Percentiles rank a stretch among this genome's conserved stretches.
Conservation (phyloP, 1,140 invertebrate species). For the Drosophila insularis region DNA sequence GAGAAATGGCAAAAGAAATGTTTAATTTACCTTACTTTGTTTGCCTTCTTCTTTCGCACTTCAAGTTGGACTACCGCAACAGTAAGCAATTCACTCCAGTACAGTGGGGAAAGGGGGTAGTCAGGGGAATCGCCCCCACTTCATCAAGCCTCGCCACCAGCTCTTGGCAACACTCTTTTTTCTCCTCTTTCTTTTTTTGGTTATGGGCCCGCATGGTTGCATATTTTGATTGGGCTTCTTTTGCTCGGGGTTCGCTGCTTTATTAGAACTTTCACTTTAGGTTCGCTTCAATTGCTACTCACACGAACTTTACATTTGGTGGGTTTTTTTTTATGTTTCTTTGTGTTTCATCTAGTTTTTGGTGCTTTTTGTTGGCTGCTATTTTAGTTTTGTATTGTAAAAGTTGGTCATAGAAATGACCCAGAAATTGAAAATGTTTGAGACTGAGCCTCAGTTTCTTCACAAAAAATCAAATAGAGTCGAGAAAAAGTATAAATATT, state of each 20-base stretch:
- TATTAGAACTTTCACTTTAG: slow-evolving; percentile 81
- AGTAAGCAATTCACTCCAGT: slow-evolving; percentile 16
- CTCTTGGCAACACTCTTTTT: slow-evolving; percentile 1
- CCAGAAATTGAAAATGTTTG: slow-evolving; percentile 53
- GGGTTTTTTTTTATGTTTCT: slow-evolving; percentile 13
- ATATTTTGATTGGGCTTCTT: slow-evolving; percentile 16
- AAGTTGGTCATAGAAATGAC: slow-evolving; percentile 48
- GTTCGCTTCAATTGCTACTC: slow-evolving; percentile 58
- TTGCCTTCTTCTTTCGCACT: slow-evolving; percentile 47
- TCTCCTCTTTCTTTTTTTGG: slow-evolving; percentile 1
- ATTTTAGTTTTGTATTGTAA: slow-evolving; percentile 6
- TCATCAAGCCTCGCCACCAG: too few relatives aligned
- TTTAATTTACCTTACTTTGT: slow-evolving; percentile 37
- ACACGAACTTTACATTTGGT: slow-evolving; percentile 12
- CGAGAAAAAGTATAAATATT: too few relatives aligned
- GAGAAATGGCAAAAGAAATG: slow-evolving; percentile 47
- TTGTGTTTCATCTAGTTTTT: slow-evolving; percentile 6
- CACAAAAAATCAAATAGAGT: too few relatives aligned
- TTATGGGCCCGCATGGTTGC: slow-evolving; percentile 24
- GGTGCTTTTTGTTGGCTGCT: slow-evolving; percentile 5
- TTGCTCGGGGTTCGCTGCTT: slow-evolving; percentile 27
- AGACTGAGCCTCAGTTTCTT: slow-evolving; percentile 2
- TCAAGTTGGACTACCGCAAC: slow-evolving; percentile 65
- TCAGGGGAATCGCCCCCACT: neutral
- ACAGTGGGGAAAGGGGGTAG: neutral